phyloP scores from a whole-genome alignment of 1,140 invertebrate genomes.

The Apolygus lucorum region DNA sequence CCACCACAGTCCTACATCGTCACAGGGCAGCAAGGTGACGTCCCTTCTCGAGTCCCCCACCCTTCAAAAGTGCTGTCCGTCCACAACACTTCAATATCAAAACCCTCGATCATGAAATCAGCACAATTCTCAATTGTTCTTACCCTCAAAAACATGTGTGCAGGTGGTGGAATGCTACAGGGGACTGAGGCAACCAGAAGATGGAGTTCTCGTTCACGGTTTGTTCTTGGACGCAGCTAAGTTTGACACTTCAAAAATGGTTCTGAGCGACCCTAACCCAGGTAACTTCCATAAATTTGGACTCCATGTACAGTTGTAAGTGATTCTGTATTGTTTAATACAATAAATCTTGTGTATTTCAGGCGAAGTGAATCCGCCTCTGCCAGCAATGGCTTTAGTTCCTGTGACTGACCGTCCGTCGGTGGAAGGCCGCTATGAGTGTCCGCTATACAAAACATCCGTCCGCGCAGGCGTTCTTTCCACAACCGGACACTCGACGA shows the following conservation, averaged over 20 bases:
- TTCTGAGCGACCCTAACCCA: conserved; percentile 60
- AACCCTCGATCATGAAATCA: too few species aligned
- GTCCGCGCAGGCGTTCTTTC: conserved; percentile 70
- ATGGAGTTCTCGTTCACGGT: conserved; percentile 75
- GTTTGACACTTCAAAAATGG: conserved; percentile 58
- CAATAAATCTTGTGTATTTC: conserved; percentile 25
- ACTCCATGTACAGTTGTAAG: neutral
- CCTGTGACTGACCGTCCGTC: conserved; percentile 52
- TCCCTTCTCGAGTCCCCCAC: too few species aligned
- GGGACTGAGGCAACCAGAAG: conserved; percentile 49
- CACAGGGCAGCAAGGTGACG: too few species aligned
- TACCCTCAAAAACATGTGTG: too few species aligned
- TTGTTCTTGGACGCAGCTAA: conserved; percentile 77
- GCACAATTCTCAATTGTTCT: too few species aligned
- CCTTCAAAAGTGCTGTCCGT: too few species aligned
- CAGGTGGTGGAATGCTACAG: too few species aligned
- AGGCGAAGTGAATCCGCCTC: conserved; percentile 64
- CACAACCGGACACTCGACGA: conserved; percentile 82
- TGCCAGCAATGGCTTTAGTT: conserved; percentile 66
- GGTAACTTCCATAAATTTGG: conserved; percentile 41
- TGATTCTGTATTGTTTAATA: neutral
- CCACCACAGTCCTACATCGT: too few species aligned
- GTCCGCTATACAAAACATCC: conserved; percentile 79
- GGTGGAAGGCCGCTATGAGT: conserved; percentile 56
- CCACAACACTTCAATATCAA: too few species aligned